Evolutionary conservation across 2,797 vertebrate species (phyloP).

Genomic region (Decapterus maruadsi): DNA sequence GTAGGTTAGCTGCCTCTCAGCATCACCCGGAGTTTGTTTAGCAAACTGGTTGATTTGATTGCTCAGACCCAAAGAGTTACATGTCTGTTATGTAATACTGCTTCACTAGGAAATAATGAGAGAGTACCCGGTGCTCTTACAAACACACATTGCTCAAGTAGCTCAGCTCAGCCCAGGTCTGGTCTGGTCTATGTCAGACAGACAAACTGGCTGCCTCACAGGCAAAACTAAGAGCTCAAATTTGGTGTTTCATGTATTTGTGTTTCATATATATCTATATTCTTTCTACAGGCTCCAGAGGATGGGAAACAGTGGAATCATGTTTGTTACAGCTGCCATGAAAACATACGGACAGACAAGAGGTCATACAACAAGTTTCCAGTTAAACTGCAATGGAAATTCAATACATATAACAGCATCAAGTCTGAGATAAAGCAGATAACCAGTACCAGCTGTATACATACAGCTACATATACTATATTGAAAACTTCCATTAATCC

Average conservation of each 20-base stretch:
- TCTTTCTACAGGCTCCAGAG: not conserved
- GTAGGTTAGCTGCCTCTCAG: not conserved
- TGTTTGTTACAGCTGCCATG: not conserved
- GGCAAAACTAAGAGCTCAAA: constrained; percentile 20
- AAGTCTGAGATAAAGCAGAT: not conserved
- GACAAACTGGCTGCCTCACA: constrained; percentile 7
- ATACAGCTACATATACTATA: too few relatives aligned
- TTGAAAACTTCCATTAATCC: too few relatives aligned
- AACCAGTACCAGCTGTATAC: not conserved
- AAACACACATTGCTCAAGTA: constrained; percentile 16
- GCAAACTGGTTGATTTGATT: constrained; percentile 2
- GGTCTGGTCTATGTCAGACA: not conserved
- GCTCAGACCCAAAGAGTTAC: not conserved
- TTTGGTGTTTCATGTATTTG: not conserved
- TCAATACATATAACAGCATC: not conserved
- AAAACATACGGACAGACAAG: not conserved
- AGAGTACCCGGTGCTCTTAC: not conserved
- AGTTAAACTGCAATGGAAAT: not conserved
- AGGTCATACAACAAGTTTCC: not conserved
- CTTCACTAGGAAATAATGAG: constrained; percentile 5
- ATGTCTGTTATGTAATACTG: constrained; percentile 16
- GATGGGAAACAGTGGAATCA: not conserved
- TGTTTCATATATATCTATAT: too few relatives aligned
- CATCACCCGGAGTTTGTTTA: not conserved
- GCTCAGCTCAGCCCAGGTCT: constrained; percentile 5